These are phyloP conservation scores for Euura lappo DNA, from an alignment of 1,140 invertebrate species.

Conservation along the genomic window DNA sequence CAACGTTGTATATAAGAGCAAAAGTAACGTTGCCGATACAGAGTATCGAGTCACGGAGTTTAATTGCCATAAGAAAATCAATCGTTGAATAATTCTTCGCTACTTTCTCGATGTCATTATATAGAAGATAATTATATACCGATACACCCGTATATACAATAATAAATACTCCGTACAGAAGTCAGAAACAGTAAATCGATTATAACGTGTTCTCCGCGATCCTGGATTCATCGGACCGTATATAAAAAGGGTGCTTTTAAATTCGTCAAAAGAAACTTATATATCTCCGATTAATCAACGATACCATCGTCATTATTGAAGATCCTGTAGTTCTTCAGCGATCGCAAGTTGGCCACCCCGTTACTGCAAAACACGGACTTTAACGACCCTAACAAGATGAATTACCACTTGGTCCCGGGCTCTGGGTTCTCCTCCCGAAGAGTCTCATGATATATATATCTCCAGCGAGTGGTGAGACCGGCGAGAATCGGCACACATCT, in stretches of 20 bases:
- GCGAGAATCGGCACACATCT: background rate
- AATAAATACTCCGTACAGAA: background rate
- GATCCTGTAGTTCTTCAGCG: background rate
- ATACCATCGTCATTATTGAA: background rate
- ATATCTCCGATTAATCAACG: background rate
- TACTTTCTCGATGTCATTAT: background rate
- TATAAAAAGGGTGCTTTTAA: background rate
- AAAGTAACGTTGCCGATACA: background rate
- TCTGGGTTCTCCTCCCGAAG: background rate
- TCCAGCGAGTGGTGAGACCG: background rate
- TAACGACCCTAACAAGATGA: constrained; percentile 1
- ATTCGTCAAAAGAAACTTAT: background rate
- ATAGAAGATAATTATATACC: too few species aligned
- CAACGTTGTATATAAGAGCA: background rate
- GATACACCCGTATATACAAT: background rate
- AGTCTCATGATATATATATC: too few species aligned
- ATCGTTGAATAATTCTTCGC: background rate
- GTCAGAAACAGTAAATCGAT: constrained; percentile 5
- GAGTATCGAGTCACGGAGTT: background rate
- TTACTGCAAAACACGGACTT: background rate
- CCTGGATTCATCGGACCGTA: background rate
- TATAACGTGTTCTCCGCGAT: background rate
- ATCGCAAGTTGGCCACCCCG: background rate
- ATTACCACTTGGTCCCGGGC: background rate
- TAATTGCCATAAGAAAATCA: constrained; percentile 3